Evolutionary conservation across 2,113 vertebrate species (phyloP).

Genomic region (Larimichthys crocea): DNA sequence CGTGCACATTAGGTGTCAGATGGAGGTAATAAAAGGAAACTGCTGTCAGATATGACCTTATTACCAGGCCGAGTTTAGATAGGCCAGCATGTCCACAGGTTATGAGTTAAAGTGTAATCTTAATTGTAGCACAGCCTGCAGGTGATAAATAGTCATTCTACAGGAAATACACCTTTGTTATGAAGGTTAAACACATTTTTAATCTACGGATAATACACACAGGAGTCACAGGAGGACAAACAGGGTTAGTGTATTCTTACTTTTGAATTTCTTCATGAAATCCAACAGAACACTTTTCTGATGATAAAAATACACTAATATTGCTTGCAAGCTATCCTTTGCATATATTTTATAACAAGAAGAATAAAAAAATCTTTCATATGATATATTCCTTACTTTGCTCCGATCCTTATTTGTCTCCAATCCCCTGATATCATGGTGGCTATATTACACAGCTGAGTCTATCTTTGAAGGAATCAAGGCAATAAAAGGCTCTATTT

Average conservation of each 20-base stretch:
- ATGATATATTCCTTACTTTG: slow-evolving; percentile 41
- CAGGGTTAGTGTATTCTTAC: background rate
- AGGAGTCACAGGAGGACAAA: background rate
- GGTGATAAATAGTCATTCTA: background rate
- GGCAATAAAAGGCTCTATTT: slow-evolving; percentile 84
- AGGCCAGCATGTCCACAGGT: slow-evolving; percentile 39
- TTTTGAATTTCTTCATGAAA: slow-evolving; percentile 15
- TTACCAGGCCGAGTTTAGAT: slow-evolving; percentile 42
- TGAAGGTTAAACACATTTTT: slow-evolving; percentile 1
- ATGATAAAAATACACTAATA: slow-evolving; percentile 1
- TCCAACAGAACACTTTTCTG: slow-evolving; percentile 2
- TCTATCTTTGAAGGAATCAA: slow-evolving; percentile 76
- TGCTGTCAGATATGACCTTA: slow-evolving; percentile 69
- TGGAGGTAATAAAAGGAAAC: slow-evolving; percentile 68
- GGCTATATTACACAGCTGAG: slow-evolving; percentile 77
- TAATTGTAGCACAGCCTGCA: slow-evolving; percentile 10
- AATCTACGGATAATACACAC: background rate
- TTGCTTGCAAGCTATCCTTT: slow-evolving; percentile 21
- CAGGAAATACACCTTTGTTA: slow-evolving; percentile 12
- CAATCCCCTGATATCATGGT: slow-evolving; percentile 60
- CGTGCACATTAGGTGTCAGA: slow-evolving; percentile 42
- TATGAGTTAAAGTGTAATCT: slow-evolving; percentile 37
- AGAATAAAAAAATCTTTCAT: slow-evolving; percentile 19
- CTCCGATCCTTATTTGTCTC: slow-evolving; percentile 58
- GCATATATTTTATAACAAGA: slow-evolving; percentile 24